Conservation (phyloP, 2,113 vertebrate species). For the Heptranchias perlo region DNA sequence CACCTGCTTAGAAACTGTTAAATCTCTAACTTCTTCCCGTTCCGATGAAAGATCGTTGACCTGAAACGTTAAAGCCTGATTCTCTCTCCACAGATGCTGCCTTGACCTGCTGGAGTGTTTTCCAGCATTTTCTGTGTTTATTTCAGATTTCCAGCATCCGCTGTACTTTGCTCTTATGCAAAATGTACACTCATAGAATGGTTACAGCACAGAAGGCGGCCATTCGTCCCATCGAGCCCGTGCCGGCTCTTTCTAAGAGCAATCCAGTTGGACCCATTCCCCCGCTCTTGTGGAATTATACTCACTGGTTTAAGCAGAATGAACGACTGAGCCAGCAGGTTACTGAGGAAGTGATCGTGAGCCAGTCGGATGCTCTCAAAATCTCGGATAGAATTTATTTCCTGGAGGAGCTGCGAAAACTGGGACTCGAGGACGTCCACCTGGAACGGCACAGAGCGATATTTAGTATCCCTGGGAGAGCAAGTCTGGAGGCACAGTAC, state of each 20-base stretch:
- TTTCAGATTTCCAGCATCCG: no score
- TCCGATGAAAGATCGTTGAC: neutral
- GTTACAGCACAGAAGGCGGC: no score
- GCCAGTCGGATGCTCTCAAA: conserved; percentile 94
- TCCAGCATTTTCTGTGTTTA: no score
- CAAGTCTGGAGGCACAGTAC: neutral
- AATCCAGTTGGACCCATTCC: neutral
- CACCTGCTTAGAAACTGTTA: neutral
- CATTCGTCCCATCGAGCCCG: neutral
- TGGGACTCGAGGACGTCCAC: conserved; percentile 96
- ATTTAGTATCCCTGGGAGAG: neutral
- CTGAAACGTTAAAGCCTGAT: neutral
- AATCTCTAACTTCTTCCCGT: neutral
- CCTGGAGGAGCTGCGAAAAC: conserved; percentile 92
- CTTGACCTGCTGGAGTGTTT: neutral
- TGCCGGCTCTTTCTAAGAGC: neutral
- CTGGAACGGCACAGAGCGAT: conserved; percentile 50
- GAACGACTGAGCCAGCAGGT: conserved; percentile 93
- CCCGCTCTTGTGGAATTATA: neutral
- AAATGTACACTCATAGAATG: no score
- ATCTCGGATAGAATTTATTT: conserved; percentile 88
- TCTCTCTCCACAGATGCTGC: neutral
- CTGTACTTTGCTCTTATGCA: no score
- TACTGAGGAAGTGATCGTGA: conserved; percentile 94
- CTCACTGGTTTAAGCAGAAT: conserved; percentile 91